Evolutionary conservation across 2,797 vertebrate species (phyloP).

Genomic region (Pogoniulus pusillus): DNA sequence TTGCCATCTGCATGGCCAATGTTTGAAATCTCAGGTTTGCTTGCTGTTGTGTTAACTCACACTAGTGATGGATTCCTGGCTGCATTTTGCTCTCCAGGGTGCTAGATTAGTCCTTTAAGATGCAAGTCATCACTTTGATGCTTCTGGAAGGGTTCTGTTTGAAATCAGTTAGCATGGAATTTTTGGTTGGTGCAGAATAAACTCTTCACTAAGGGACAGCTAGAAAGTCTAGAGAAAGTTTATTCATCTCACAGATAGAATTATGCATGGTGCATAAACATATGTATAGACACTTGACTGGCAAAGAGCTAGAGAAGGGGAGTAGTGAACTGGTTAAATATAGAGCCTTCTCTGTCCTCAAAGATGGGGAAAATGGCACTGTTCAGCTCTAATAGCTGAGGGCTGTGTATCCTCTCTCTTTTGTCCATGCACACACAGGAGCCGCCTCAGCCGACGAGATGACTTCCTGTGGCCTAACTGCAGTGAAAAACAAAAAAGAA

Average conservation of each 20-base stretch:
- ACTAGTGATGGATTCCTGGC: not conserved
- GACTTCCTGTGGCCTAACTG: not conserved
- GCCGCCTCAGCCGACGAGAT: not conserved
- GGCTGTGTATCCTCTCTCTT: not conserved
- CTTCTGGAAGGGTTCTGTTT: not conserved
- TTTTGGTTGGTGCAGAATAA: not conserved
- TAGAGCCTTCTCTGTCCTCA: not conserved
- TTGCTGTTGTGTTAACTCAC: not conserved
- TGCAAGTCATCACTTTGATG: accelerated
- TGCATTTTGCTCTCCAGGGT: not conserved
- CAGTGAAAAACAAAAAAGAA: not conserved
- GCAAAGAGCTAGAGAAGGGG: not conserved
- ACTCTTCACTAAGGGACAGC: not conserved
- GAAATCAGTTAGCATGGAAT: not conserved
- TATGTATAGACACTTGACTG: not conserved
- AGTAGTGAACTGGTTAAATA: not conserved
- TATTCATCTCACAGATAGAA: not conserved
- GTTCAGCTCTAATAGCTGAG: accelerated
- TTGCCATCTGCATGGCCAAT: accelerated
- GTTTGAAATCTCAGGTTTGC: not conserved
- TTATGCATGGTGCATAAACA: not conserved
- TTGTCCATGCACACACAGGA: not conserved
- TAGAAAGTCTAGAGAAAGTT: not conserved
- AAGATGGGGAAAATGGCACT: not conserved
- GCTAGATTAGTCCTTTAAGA: not conserved